phyloP scores from a whole-genome alignment of 2,797 vertebrate species.

The Cyclopterus lumpus region DNA sequence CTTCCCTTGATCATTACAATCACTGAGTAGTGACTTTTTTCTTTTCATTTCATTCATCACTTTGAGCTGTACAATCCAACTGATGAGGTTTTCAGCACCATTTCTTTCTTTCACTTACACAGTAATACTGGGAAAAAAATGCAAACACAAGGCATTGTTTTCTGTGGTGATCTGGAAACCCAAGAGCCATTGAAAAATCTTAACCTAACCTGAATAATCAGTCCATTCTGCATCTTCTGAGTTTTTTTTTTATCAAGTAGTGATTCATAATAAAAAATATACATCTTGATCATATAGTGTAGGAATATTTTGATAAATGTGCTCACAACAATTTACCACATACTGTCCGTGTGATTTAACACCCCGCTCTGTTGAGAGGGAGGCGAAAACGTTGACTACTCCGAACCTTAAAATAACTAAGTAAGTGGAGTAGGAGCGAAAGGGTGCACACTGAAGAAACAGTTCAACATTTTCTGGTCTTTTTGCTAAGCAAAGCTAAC shows the following conservation, averaged over 20 bases:
- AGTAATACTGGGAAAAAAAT: conserved; percentile 40
- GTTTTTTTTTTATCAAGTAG: conserved; percentile 59
- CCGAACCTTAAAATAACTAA: conserved; percentile 38
- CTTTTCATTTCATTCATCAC: conserved; percentile 9
- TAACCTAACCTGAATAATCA: conserved; percentile 30
- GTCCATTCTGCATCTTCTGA: conserved; percentile 57
- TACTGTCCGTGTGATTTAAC: conserved; percentile 35
- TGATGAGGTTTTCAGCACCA: conserved; percentile 48
- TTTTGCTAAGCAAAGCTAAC: conserved; percentile 15
- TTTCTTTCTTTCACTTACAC: conserved; percentile 31
- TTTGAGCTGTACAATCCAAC: conserved; percentile 16
- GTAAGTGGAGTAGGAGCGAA: conserved; percentile 38
- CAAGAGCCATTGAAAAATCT: conserved; percentile 7
- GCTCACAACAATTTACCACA: conserved; percentile 55
- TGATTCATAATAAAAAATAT: conserved; percentile 65
- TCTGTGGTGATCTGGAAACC: conserved; percentile 14
- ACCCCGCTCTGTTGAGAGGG: conserved; percentile 35
- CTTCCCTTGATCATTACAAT: conserved; percentile 14
- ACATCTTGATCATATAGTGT: conserved; percentile 64
- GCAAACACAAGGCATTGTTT: conserved; percentile 17
- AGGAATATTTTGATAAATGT: conserved; percentile 60
- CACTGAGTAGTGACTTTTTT: conserved; percentile 7
- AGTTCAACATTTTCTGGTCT: conserved; percentile 3
- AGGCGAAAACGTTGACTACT: conserved; percentile 40
- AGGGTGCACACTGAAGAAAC: conserved; percentile 33